Percentiles rank a stretch among this genome's conserved stretches.
Conservation (phyloP, 2,888 invertebrate genomes). For the Creontiades dilutus region DNA sequence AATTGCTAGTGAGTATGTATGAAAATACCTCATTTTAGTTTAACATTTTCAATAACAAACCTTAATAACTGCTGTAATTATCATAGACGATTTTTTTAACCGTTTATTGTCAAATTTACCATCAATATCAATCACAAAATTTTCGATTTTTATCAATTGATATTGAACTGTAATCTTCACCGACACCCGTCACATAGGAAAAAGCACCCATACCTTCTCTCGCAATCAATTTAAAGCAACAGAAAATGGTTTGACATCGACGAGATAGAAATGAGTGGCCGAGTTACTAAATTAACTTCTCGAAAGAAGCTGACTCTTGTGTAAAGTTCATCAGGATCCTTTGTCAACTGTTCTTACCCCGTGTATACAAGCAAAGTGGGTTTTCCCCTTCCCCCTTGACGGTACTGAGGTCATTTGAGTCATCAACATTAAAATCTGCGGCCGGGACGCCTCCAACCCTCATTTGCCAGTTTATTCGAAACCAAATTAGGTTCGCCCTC, state of each 20-base stretch:
- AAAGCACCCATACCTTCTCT: too few relatives aligned
- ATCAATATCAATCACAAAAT: too few relatives aligned
- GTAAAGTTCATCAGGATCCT: conserved; percentile 36
- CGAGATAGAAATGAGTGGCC: background rate
- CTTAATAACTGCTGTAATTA: too few relatives aligned
- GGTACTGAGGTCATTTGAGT: background rate
- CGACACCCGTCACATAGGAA: too few relatives aligned
- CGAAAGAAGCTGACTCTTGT: conserved; percentile 23
- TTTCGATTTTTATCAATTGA: too few relatives aligned
- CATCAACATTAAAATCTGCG: conserved; percentile 8
- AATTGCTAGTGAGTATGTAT: too few relatives aligned
- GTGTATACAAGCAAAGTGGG: conserved; percentile 4
- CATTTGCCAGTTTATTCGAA: conserved; percentile 22
- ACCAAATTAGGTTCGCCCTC: conserved; percentile 31
- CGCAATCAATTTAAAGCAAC: too few relatives aligned
- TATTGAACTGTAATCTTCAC: too few relatives aligned
- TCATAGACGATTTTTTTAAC: too few relatives aligned
- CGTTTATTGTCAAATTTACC: too few relatives aligned
- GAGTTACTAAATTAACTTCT: conserved; percentile 14
- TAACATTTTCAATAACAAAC: too few relatives aligned
- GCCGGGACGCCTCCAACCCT: background rate
- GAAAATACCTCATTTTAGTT: too few relatives aligned
- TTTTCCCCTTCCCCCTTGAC: background rate
- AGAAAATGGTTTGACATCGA: background rate
- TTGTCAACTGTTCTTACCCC: conserved; percentile 23